Evolutionary conservation across 1,140 invertebrate genomes (phyloP).

Genomic region (Luehdorfia chinensis): DNA sequence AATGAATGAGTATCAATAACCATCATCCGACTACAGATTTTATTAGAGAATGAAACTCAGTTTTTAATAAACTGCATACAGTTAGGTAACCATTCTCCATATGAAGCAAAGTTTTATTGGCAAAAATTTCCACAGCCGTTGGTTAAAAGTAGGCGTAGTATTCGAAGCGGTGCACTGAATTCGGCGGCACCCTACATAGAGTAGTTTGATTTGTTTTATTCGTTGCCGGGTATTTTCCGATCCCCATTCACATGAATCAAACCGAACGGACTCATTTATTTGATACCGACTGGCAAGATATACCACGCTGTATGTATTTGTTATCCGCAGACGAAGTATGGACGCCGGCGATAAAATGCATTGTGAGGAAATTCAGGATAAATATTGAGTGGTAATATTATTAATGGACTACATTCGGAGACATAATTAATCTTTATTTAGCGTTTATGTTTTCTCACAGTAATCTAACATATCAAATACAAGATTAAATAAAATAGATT

Average conservation of each 20-base stretch:
- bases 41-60: slow-evolving; percentile 11
- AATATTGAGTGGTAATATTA: slow-evolving; percentile 8
- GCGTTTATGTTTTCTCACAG: no score
- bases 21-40: slow-evolving; percentile 6
- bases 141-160: slow-evolving; percentile 24
- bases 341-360: slow-evolving; percentile 8
- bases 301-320: slow-evolving; percentile 35
- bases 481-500: no score
- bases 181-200: slow-evolving; percentile 31
- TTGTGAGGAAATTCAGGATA: slow-evolving; percentile 8
- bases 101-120: slow-evolving; percentile 19
- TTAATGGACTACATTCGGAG: background rate
- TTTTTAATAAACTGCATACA: slow-evolving; percentile 16
- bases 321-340: slow-evolving; percentile 14
- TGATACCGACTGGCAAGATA: slow-evolving; percentile 52
- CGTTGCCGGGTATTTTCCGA: slow-evolving; percentile 52
- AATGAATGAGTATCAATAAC: slow-evolving; percentile 5
- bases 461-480: no score
- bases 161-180: slow-evolving; percentile 27
- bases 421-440: slow-evolving; percentile 1
- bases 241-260: slow-evolving; percentile 73
- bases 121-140: slow-evolving; percentile 21
- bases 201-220: slow-evolving; percentile 67
- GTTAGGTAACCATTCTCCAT: slow-evolving; percentile 4
- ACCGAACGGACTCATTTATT: slow-evolving; percentile 70